Percentiles rank a stretch among this genome's conserved stretches.
Evolutionary conservation across 2,113 vertebrate species (phyloP).

Genomic region (Scomber scombrus): DNA sequence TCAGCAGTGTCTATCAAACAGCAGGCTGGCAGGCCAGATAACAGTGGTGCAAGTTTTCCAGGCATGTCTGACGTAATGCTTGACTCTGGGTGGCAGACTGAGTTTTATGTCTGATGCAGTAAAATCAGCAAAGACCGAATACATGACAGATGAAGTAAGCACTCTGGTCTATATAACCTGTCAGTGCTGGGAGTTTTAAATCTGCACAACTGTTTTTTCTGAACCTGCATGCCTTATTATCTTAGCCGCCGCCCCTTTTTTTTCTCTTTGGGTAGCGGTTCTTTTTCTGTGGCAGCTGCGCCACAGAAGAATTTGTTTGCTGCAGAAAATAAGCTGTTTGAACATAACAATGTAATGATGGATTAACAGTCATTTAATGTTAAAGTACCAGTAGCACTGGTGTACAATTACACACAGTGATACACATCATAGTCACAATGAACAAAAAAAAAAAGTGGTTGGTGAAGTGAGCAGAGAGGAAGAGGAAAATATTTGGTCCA

Average conservation of each 20-base stretch:
- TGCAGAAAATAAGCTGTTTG: conserved; percentile 26
- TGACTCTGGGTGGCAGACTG: neutral
- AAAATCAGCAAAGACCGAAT: conserved; percentile 13
- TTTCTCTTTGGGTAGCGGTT: neutral
- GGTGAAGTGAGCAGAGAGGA: neutral
- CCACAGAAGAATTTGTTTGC: neutral
- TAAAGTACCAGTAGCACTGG: neutral
- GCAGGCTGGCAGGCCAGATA: conserved; percentile 31
- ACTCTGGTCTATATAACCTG: conserved; percentile 11
- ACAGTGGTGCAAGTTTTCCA: conserved; percentile 41
- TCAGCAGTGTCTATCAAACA: conserved; percentile 30
- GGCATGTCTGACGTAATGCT: conserved; percentile 4
- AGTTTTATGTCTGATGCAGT: conserved; percentile 23
- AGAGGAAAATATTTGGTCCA: conserved; percentile 10
- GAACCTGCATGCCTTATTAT: conserved; percentile 11
- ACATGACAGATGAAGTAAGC: neutral
- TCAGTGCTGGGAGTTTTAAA: neutral
- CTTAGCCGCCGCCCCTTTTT: conserved; percentile 4
- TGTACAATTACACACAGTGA: neutral
- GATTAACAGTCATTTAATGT: conserved; percentile 9
- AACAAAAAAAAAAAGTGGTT: neutral
- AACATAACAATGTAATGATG: conserved; percentile 31
- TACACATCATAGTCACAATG: conserved; percentile 7
- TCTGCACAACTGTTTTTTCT: conserved; percentile 21
- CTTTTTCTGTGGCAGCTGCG: neutral